Evolutionary conservation across 2,797 vertebrate genomes (phyloP), one percentile per base, ranked within the genome.

Genomic region (Spatula clypeata): DNA sequence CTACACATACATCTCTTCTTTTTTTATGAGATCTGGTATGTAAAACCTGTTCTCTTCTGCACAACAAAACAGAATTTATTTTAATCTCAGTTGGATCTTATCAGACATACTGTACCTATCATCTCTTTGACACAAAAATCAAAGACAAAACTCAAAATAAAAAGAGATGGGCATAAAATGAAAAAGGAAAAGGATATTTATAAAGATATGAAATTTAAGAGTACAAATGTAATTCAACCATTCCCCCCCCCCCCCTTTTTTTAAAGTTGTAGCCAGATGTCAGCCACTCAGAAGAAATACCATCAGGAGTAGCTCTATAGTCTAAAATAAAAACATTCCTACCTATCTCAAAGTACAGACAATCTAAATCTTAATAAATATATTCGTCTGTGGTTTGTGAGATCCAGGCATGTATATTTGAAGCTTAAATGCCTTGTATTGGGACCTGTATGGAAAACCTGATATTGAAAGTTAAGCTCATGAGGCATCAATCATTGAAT

Each of bases 401-500:
- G 82, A 96, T 44, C 42, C 87, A 81, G 69, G 64, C 67, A 73
- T 5, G 4, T 66, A 80, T 94, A 77, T 49, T 92, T 88, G 81
- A 58, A 88, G 66, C 64, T 89, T 86, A 84, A 96, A 70, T 80
- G 57, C 95, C 93, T 91, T 87, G 85, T 92, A 44, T 72, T 55
- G 75, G 86, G 91, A 96, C 67, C 80, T 73, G 91, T 74, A 54
- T 32, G 93, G 90, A 96, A 96, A 97, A 75, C 64, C 86, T 81
- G 58, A 88, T 89, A 91, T 85, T 14, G 65, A 87, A 65, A 97
- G 96, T 89, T 94, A 88, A 93, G 92, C 95, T 94, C 93, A 95
- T 49, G 73, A 97, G 97, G 97, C 95, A 79, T 96, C 93, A 90
- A 95, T 6, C 95, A 72, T 86, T 94, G 96, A 96, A 97, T 80